Evolutionary conservation across 2,888 invertebrate genomes (phyloP).

Genomic region (Heliconius cydno): DNA sequence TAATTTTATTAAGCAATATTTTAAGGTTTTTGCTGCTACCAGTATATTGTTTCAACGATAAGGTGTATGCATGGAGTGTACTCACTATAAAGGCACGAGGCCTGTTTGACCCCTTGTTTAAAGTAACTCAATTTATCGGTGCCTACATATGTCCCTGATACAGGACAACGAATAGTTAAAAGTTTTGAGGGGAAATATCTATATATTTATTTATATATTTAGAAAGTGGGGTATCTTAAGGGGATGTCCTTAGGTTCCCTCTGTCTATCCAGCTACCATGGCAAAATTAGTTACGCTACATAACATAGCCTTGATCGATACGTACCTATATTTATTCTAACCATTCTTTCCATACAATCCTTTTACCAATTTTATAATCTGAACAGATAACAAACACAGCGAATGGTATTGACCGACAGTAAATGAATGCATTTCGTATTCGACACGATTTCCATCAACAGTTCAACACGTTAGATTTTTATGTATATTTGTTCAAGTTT

Average conservation of each 20-base stretch:
- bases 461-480: constrained; percentile 15
- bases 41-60: constrained; percentile 19
- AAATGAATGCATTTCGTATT: constrained; percentile 24
- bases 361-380: constrained; percentile 1
- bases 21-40: constrained; percentile 13
- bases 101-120: constrained; percentile 32
- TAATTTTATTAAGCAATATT: not conserved
- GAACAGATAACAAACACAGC: constrained; percentile 22
- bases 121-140: constrained; percentile 34
- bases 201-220: no score
- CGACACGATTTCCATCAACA: constrained; percentile 26
- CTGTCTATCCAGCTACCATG: no score
- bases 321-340: not conserved
- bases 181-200: not conserved
- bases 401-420: constrained; percentile 21
- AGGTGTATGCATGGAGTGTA: constrained; percentile 26
- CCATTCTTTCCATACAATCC: not conserved
- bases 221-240: no score
- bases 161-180: not conserved
- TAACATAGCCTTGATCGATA: no score
- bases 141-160: constrained; percentile 3
- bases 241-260: no score
- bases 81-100: constrained; percentile 26
- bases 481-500: constrained; percentile 17
- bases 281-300: no score